Evolutionary conservation across 2,113 vertebrate genomes (phyloP).

Genomic region (Phaethon lepturus): DNA sequence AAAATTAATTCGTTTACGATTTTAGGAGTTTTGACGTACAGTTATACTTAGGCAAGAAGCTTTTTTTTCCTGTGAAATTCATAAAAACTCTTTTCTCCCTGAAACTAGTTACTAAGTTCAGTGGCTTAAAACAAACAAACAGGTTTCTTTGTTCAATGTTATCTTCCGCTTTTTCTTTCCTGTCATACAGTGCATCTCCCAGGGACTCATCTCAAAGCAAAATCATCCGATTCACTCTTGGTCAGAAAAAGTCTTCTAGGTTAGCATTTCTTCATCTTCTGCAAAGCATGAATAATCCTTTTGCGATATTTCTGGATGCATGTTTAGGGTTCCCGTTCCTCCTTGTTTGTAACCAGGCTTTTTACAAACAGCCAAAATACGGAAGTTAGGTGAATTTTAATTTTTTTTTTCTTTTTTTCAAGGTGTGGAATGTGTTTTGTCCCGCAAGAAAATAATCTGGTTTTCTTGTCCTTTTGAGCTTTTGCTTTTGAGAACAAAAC

Average conservation of each 20-base stretch:
- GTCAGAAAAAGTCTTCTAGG: constrained; percentile 99
- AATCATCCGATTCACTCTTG: constrained; percentile 96
- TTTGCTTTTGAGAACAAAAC: constrained; percentile 36
- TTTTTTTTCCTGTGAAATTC: background rate
- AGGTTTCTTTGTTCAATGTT: constrained; percentile 67
- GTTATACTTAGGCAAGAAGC: background rate
- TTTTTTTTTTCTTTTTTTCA: background rate
- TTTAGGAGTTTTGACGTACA: background rate
- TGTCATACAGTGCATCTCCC: constrained; percentile 80
- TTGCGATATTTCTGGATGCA: constrained; percentile 42
- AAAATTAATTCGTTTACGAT: background rate
- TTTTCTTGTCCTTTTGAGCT: background rate
- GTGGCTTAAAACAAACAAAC: background rate
- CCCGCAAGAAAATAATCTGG: background rate
- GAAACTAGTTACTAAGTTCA: background rate
- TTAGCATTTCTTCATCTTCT: constrained; percentile 81
- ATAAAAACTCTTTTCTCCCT: background rate
- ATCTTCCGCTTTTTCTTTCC: constrained; percentile 79
- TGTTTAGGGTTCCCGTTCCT: constrained; percentile 52
- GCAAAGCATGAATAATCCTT: constrained; percentile 76
- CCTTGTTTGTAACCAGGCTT: background rate
- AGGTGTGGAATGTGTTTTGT: background rate
- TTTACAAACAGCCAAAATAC: background rate
- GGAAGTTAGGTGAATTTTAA: background rate
- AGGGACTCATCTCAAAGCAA: constrained; percentile 96